Percentiles rank a stretch among this genome's conserved stretches.
These are phyloP conservation scores for Vidua macroura DNA, from an alignment of 2,113 vertebrate species.

Conservation along the genomic window DNA sequence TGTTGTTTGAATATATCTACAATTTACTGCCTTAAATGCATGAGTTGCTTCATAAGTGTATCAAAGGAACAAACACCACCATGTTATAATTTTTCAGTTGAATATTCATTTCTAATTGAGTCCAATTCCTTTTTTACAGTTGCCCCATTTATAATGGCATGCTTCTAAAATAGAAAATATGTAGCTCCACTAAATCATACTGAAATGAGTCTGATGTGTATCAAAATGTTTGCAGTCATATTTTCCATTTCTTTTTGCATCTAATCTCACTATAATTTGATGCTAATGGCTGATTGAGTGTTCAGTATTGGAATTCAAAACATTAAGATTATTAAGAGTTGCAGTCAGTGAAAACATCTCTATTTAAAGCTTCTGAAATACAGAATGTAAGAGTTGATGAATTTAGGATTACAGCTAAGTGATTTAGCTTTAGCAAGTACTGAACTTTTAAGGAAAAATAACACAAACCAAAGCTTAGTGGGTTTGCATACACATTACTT, in stretches of 20 bases:
- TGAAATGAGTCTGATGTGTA: neutral
- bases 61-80: neutral
- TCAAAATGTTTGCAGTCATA: neutral
- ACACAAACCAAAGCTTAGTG: neutral
- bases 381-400: neutral
- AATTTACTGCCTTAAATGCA: neutral
- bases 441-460: conserved; percentile 2
- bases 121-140: neutral
- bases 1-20: neutral
- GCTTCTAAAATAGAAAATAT: neutral
- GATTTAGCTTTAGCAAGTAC: neutral
- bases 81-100: neutral
- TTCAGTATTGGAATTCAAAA: conserved; percentile 15
- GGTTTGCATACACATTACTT: neutral
- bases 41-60: neutral
- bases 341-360: conserved; percentile 14
- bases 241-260: conserved; percentile 39
- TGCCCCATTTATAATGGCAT: neutral
- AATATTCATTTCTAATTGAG: neutral
- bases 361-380: conserved; percentile 22
- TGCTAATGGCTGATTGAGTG: neutral
- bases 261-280: neutral
- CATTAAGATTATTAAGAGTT: neutral
- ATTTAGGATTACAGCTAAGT: neutral
- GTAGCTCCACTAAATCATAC: neutral